phyloP scores from a whole-genome alignment of 2,113 vertebrate genomes.

The Raja brachyura region DNA sequence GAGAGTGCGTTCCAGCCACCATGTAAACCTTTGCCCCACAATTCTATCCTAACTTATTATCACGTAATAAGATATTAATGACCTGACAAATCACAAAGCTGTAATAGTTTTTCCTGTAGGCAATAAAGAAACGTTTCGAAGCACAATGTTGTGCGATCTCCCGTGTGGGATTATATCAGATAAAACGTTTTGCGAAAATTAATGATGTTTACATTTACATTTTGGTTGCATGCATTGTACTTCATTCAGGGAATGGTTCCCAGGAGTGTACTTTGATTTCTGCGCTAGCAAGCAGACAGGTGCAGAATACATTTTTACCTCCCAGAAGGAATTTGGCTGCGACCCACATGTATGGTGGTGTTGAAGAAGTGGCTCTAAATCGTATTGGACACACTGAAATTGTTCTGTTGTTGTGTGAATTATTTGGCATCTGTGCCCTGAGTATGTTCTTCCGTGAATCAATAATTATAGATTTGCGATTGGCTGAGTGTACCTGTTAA shows the following conservation, averaged over 20 bases:
- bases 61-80: not conserved
- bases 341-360: not conserved
- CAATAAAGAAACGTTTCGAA: not conserved
- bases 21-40: no score
- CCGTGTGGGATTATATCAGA: not conserved
- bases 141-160: not conserved
- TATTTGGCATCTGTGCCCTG: not conserved
- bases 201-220: not conserved
- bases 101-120: not conserved
- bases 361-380: constrained; percentile 26
- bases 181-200: not conserved
- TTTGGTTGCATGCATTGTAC: not conserved
- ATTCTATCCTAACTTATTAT: not conserved
- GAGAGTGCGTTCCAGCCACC: no score
- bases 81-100: not conserved
- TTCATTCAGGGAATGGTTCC: not conserved
- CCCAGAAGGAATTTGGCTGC: no score
- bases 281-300: not conserved
- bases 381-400: not conserved
- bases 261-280: not conserved
- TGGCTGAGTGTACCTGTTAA: not conserved
- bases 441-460: not conserved
- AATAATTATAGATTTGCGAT: not conserved
- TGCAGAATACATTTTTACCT: not conserved
- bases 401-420: not conserved